Percentiles rank a stretch among this genome's conserved stretches.
Evolutionary conservation across 2,888 invertebrate genomes (phyloP).

Genomic region (Xanthia togata): DNA sequence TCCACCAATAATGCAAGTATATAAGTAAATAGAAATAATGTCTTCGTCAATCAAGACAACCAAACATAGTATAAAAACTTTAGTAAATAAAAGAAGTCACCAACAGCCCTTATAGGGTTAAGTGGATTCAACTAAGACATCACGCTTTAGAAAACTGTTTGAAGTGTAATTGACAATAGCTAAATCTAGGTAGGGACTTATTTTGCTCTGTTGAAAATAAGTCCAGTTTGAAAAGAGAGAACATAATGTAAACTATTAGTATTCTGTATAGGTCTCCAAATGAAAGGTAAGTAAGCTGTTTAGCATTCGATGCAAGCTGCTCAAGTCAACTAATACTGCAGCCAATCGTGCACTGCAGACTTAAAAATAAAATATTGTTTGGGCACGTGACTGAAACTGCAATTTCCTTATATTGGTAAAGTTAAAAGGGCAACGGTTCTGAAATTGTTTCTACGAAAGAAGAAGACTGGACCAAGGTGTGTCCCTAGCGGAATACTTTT

Average conservation of each 20-base stretch:
- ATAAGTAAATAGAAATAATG: slow-evolving; percentile 24
- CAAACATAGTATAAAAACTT: neutral
- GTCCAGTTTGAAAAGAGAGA: slow-evolving; percentile 5
- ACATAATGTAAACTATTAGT: slow-evolving; percentile 2
- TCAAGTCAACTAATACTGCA: slow-evolving; percentile 18
- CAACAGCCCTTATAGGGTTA: neutral
- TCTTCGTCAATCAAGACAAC: slow-evolving; percentile 20
- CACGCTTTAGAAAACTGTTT: neutral
- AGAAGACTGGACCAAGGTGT: too few relatives aligned
- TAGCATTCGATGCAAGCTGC: slow-evolving; percentile 34
- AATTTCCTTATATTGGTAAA: slow-evolving; percentile 3
- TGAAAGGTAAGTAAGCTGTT: slow-evolving; percentile 36
- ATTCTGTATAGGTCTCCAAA: slow-evolving; percentile 25
- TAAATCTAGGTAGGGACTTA: neutral
- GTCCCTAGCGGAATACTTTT: neutral
- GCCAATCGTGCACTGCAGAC: slow-evolving; percentile 29
- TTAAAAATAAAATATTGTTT: slow-evolving; percentile 25
- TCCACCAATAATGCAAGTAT: neutral
- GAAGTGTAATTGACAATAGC: neutral
- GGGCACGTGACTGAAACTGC: neutral
- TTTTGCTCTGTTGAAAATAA: slow-evolving; percentile 1
- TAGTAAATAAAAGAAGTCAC: slow-evolving; percentile 1
- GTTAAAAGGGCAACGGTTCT: neutral
- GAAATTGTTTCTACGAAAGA: neutral
- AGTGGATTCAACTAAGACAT: neutral